Conservation (phyloP, 1,140 invertebrate species). For the Sycophaga agraensis region DNA sequence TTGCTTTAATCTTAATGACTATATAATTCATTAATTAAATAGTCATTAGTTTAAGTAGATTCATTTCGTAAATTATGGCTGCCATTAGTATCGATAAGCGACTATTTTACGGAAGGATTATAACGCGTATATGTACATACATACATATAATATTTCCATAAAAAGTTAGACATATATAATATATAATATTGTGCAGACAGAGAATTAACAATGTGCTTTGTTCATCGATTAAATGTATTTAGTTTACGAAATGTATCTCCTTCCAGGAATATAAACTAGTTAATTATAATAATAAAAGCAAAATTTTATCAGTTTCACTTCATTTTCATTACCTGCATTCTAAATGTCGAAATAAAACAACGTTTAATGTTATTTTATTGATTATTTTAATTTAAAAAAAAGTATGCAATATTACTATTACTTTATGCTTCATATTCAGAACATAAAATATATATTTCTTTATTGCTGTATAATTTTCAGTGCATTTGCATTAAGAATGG, state of each 20-base stretch:
- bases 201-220: conserved; percentile 14
- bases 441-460: too few relatives aligned
- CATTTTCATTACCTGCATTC: too few relatives aligned
- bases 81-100: conserved; percentile 15
- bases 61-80: conserved; percentile 30
- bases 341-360: too few relatives aligned
- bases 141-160: conserved; percentile 10
- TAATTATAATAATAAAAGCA: conserved; percentile 21
- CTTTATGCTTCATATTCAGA: too few relatives aligned
- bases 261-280: conserved; percentile 1
- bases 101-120: conserved; percentile 8
- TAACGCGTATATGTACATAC: too few relatives aligned
- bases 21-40: not conserved
- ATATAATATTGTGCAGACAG: conserved; percentile 4
- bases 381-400: too few relatives aligned
- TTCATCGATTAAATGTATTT: conserved; percentile 17
- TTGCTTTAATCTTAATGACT: not conserved
- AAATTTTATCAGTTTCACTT: not conserved
- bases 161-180: conserved; percentile 17
- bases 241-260: conserved; percentile 28
- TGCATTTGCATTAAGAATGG: too few relatives aligned
- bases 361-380: too few relatives aligned
- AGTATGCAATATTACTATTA: too few relatives aligned
- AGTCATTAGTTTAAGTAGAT: conserved; percentile 13
- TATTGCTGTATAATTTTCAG: too few relatives aligned